Evolutionary conservation across 2,113 vertebrate genomes (phyloP), one percentile per base, ranked within the genome.

Genomic region (Calyptommatus sinebrachiatus): DNA sequence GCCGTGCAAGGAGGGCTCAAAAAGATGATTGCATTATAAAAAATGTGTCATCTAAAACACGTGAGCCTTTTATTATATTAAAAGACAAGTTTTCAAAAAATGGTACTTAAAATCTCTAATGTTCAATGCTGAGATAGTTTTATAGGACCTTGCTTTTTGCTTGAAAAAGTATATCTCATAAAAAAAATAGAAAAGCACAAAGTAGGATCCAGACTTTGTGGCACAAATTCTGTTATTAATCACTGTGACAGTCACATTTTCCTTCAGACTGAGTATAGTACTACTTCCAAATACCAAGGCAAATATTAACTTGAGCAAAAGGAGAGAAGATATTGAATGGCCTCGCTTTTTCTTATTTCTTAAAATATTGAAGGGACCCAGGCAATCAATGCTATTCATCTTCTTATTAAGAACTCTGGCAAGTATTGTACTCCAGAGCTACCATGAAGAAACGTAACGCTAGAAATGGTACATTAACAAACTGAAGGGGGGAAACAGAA

Each of bases 201-300:
- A 60, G 53, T 24, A 60, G 67, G 48, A 50, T 20, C 22, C 22
- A 72, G 60, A 9, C 18, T 50, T 63, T 31, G 60, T 46, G 20
- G 48, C 78, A 53, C 21, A 63, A 72, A 65, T 71, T 48, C 78
- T 65, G 78, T 79, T 72, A 79, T 79, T 79, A 73, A 65, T 79
- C 60, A 65, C 41, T 31, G 61, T 63, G 69, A 73, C 70, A 73
- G 78, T 61, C 28, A 72, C 69, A 79, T 72, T 72, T 79, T 78
- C 53, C 63, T 72, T 65, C 20, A 72, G n/a, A 31, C 78, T 18
- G 69, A 79, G 65, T 28, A 21, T n/a, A 79, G 72, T 28, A 12
- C n/a, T 63, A 22, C 16, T 45, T 18, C 14, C 67, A 70, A 78
- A 78, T 78, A 78, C 67, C 67, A 78, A 61, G 67, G 24, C 67